These are phyloP conservation scores for Neuroterus valhalla DNA, from an alignment of 1,140 invertebrate genomes.

Conservation along the genomic window DNA sequence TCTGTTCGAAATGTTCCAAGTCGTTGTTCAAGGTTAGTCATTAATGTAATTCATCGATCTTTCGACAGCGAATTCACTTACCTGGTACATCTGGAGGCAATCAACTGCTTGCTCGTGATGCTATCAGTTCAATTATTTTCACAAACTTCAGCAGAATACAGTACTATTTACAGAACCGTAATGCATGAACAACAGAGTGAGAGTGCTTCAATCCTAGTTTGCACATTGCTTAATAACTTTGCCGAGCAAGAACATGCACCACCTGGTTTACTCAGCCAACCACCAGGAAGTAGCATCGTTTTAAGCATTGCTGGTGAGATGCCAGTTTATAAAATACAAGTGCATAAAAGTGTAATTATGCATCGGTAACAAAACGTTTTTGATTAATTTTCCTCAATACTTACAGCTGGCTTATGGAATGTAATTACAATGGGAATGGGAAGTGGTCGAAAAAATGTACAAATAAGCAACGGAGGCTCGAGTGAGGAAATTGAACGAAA, in stretches of 20 bases:
- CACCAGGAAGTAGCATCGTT: constrained; percentile 86
- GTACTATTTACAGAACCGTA: constrained; percentile 79
- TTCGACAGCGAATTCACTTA: constrained; percentile 89
- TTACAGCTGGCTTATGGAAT: constrained; percentile 88
- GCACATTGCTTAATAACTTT: constrained; percentile 86
- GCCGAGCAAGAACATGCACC: constrained; percentile 85
- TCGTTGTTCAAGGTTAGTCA: constrained; percentile 1
- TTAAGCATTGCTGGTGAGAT: constrained; percentile 86
- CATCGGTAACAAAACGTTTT: constrained; percentile 33
- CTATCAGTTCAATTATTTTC: constrained; percentile 93
- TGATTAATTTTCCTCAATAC: constrained; percentile 21
- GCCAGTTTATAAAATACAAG: neutral
- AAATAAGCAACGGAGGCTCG: constrained; percentile 65
- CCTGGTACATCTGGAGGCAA: constrained; percentile 89
- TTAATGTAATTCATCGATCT: constrained; percentile 32
- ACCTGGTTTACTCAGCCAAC: constrained; percentile 78
- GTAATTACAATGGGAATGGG: constrained; percentile 81
- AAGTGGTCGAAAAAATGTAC: constrained; percentile 70
- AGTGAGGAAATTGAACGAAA: constrained; percentile 68
- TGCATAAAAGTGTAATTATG: constrained; percentile 37
- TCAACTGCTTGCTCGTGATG: constrained; percentile 90
- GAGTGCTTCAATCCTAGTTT: constrained; percentile 84
- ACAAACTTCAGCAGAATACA: constrained; percentile 79
- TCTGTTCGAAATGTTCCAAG: neutral
- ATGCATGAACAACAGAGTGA: constrained; percentile 84